Evolutionary conservation across 2,797 vertebrate species (phyloP).

Genomic region (Pagetopsis macropterus): DNA sequence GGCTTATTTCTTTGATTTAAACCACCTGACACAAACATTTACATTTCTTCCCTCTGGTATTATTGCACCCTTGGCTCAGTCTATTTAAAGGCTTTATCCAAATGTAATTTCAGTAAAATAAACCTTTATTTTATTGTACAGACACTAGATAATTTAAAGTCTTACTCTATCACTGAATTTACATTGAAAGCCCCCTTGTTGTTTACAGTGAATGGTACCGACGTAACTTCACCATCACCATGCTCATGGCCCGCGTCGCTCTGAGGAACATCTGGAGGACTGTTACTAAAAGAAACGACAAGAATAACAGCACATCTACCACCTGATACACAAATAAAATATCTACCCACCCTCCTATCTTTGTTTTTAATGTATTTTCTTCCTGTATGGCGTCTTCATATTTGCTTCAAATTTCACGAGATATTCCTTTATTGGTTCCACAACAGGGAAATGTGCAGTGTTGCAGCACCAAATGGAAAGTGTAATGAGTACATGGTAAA

Average conservation of each 20-base stretch:
- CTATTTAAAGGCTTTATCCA: neutral
- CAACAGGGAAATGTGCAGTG: too few species aligned
- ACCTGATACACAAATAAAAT: slow-evolving; percentile 40
- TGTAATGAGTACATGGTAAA: too few species aligned
- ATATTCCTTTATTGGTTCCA: too few species aligned
- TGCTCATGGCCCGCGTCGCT: slow-evolving; percentile 90
- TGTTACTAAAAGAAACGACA: slow-evolving; percentile 66
- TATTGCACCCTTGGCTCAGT: neutral
- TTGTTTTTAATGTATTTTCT: neutral
- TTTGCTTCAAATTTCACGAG: too few species aligned
- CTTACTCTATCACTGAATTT: neutral
- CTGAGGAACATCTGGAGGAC: slow-evolving; percentile 83
- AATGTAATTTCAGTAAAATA: neutral
- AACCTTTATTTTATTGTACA: neutral
- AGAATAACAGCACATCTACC: slow-evolving; percentile 26
- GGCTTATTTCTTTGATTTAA: neutral
- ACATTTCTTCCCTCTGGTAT: neutral
- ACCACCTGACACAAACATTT: neutral
- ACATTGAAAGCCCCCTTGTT: neutral
- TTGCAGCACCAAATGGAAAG: too few species aligned
- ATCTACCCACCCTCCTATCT: neutral
- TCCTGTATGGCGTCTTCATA: neutral
- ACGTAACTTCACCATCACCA: slow-evolving; percentile 93
- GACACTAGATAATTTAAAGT: neutral
- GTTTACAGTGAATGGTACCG: slow-evolving; percentile 92